Base-by-base conservation (phyloP, 2,113 vertebrate genomes). In the Guaruba guarouba region DNA sequence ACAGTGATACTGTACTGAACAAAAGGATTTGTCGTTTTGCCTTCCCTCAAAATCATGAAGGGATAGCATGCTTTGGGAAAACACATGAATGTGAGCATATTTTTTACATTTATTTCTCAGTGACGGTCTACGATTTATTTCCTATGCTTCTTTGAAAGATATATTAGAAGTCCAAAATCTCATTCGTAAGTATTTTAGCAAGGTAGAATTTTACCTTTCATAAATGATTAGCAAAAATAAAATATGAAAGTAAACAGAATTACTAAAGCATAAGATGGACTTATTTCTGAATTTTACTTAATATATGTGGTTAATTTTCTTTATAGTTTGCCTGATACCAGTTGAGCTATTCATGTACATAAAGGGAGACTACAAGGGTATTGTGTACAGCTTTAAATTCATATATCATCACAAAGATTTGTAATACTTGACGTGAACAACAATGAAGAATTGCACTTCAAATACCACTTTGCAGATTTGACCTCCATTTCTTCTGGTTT, bases 61-160 rank as follows among this genome's bases (percentile, higher is more conserved):
- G 23, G 9, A n/a, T n/a, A 54, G 2, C 23, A 59, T n/a, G 29
- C 2, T 68, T 29, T 64, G 8, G 48, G 88, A 80, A 61, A 64
- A 59, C 9, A 43, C 4, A 31, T 2, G 1, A 41, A 70, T 59
- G 59, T 35, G n/a, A 16, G 4, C 28, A 55, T 13, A 13, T 0
- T 25, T 80, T 59, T 77, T 24, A 24, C 1, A 57, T 66, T 73
- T 83, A 17, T 69, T 91, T 81, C 51, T 48, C 18, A 48, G 3
- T 54, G 33, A 73, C 39, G 12, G 17, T 13, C 41, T 66, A 43
- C 13, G 37, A 46, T 43, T 90, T 76, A 27, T 68, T 69, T 27
- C 83, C 33, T 57, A 1, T 28, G 24, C 6, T 77, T 66, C n/a
- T 35, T 37, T 81, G 44, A 74, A 73, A 83, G 7, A 43, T 28